phyloP scores from a whole-genome alignment of 2,888 invertebrate genomes.

The Flabesymbios commensalis region DNA sequence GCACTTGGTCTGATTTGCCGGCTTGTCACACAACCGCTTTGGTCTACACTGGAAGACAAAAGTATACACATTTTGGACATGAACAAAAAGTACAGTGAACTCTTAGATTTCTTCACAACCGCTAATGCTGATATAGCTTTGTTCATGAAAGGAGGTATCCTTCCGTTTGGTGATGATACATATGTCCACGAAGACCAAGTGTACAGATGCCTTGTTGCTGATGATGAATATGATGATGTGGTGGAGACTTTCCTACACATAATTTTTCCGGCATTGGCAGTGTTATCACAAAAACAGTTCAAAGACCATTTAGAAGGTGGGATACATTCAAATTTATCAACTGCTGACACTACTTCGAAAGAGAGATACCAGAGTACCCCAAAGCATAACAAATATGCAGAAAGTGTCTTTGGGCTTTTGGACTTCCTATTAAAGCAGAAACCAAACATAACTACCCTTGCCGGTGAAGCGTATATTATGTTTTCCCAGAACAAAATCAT shows the following conservation, averaged over 20 bases:
- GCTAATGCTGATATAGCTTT: neutral
- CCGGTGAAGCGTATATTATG: slow-evolving; percentile 9
- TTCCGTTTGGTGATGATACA: slow-evolving; percentile 3
- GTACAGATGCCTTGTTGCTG: neutral
- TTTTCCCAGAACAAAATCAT: slow-evolving; percentile 7
- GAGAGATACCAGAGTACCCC: neutral
- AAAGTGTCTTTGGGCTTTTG: slow-evolving; percentile 3
- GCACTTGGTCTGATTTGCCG: slow-evolving; percentile 31
- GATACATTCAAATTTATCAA: neutral
- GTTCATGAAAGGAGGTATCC: neutral
- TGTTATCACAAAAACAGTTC: neutral
- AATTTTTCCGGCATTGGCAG: slow-evolving; percentile 4
- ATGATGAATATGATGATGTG: neutral
- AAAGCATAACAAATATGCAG: slow-evolving; percentile 7
- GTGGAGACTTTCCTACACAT: neutral
- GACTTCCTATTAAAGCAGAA: slow-evolving; percentile 2
- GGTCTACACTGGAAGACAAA: slow-evolving; percentile 3
- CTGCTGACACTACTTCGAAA: neutral
- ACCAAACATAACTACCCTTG: slow-evolving; percentile 9
- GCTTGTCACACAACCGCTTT: slow-evolving; percentile 4
- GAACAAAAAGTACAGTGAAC: neutral
- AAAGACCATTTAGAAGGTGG: slow-evolving; percentile 8
- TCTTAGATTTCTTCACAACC: neutral
- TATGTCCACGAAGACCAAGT: neutral
- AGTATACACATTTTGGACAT: neutral